phyloP scores from a whole-genome alignment of 2,888 invertebrate species.

The Diarsia mendica region DNA sequence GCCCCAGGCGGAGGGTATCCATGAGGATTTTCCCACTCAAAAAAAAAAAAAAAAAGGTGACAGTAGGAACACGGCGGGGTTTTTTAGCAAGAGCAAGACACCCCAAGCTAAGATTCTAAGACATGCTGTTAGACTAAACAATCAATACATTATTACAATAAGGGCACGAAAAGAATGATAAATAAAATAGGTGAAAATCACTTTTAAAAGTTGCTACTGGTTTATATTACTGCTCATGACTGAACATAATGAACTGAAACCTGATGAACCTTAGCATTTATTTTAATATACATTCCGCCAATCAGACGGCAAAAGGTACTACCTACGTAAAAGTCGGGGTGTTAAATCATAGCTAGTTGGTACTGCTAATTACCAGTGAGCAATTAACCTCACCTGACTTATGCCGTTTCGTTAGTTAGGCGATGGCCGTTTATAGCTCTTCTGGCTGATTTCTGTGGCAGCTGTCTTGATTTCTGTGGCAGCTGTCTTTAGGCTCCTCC shows the following conservation, averaged over 20 bases:
- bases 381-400: conserved; percentile 65
- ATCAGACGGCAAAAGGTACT: conserved; percentile 13
- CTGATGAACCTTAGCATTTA: neutral
- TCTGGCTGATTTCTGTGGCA: conserved; percentile 33
- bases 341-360: conserved; percentile 45
- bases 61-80: no score
- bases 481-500: conserved; percentile 1
- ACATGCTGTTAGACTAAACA: no score
- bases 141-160: no score
- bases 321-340: conserved; percentile 33
- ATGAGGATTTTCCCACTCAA: no score
- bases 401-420: conserved; percentile 40
- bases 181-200: no score
- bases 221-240: no score
- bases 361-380: conserved; percentile 57
- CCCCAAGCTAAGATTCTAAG: no score
- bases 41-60: no score
- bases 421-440: conserved; percentile 30
- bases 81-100: no score
- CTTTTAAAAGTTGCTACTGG: no score
- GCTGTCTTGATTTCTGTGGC: conserved; percentile 32
- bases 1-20: no score
- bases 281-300: conserved; percentile 9
- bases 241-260: neutral
- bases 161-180: no score